Percentiles rank a stretch among this genome's conserved stretches.
Conservation (phyloP, 2,888 invertebrate species). For the Cetonia aurata region DNA sequence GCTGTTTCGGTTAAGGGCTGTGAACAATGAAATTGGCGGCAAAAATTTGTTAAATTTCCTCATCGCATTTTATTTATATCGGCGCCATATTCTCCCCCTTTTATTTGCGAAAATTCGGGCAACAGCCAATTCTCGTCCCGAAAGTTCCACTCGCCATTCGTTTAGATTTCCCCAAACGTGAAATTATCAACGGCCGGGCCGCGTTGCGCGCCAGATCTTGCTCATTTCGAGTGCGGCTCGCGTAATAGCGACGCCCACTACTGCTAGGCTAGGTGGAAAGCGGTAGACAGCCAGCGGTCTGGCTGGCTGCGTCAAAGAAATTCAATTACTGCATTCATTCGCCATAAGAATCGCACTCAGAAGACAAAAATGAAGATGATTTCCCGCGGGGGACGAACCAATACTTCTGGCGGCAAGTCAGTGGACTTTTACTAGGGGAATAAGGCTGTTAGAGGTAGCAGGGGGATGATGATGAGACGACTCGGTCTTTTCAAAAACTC, state of each 20-base stretch:
- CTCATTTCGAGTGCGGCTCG: slow-evolving; percentile 32
- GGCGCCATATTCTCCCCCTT: too few relatives aligned
- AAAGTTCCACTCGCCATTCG: slow-evolving; percentile 13
- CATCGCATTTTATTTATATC: too few relatives aligned
- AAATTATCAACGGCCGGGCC: slow-evolving; percentile 7
- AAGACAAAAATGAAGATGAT: slow-evolving; percentile 58
- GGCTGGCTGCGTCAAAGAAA: slow-evolving; percentile 46
- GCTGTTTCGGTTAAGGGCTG: too few relatives aligned
- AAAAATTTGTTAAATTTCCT: too few relatives aligned
- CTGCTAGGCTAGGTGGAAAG: background rate
- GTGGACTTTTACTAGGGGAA: slow-evolving; percentile 12
- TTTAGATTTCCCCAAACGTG: slow-evolving; percentile 31
- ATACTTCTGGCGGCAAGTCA: slow-evolving; percentile 40
- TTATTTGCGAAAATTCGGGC: slow-evolving; percentile 10
- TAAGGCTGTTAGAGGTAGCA: background rate
- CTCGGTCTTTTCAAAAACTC: background rate
- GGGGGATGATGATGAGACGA: background rate
- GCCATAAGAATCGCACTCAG: slow-evolving; percentile 53
- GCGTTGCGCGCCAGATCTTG: slow-evolving; percentile 16
- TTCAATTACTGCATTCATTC: slow-evolving; percentile 52
- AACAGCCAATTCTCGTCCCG: slow-evolving; percentile 19
- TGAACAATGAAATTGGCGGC: too few relatives aligned
- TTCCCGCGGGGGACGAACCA: slow-evolving; percentile 52
- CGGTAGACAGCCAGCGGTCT: slow-evolving; percentile 18
- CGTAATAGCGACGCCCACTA: background rate